Base-by-base conservation (phyloP, 2,888 invertebrate species). In the Perithous albicinctus region DNA sequence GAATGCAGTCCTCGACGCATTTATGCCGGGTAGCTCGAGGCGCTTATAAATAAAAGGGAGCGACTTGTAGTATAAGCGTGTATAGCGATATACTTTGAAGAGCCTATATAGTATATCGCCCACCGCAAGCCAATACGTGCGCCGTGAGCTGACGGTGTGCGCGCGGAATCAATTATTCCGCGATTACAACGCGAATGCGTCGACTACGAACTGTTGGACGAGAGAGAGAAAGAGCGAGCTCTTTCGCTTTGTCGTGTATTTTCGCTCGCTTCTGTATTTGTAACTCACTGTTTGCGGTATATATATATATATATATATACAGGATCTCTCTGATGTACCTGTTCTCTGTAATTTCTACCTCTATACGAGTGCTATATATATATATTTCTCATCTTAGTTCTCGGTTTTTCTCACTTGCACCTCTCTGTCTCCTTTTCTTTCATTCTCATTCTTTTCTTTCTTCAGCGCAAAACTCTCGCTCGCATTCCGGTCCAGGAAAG, bases 121-220 rank as follows among this genome's bases (percentile, higher is more conserved):
- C 66, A 67, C 70, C 74, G 80, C 76, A 74, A 78, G 74, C 70
- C 78, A 74, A 75, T 82, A 48, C 85, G 84, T 81, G 86, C 86
- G n/a, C n/a, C n/a, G 86, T 83, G 84, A 80, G 84, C 73, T 70
- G 51, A 75, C 61, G 74, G 67, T 69, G 82, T 61, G 84, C 84
- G 81, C 76, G 85, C 86, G 86, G 89, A 91, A 91, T 91, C 91
- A 92, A 92, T 92, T 92, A 91, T 92, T 91, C 90, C 87, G 86
- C 90, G 89, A 91, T 92, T 91, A 90, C 91, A 89, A 83, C 85
- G 84, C 79, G 74, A 78, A 78, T 84, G 84, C 76, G 78, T 82
- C 78, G 67, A 69, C 76, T 72, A 74, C 77, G 67, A 69, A n/a
- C n/a, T n/a, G n/a, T n/a, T n/a, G n/a, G n/a, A n/a, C n/a, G n/a